phyloP scores from a whole-genome alignment of 1,140 invertebrate genomes.

The Geopemphigus sp. region DNA sequence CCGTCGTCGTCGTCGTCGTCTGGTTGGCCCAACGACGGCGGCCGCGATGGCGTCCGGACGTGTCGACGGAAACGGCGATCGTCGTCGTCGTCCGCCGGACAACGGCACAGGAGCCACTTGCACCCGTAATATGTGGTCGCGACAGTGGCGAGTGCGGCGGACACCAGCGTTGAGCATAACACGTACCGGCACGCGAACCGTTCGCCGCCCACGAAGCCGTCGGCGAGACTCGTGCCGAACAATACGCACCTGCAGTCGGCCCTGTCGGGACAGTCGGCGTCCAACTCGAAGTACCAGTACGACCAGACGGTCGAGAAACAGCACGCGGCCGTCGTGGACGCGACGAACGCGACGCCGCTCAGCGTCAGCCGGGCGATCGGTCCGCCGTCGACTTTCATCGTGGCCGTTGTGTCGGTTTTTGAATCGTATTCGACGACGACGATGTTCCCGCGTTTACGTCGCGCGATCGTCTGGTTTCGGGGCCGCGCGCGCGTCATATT shows the following conservation, averaged over 20 bases:
- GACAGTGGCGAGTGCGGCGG: background rate
- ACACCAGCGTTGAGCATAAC: background rate
- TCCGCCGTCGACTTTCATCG: background rate
- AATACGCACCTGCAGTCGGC: conserved; percentile 27
- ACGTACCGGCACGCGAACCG: conserved; percentile 6
- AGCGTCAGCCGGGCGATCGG: background rate
- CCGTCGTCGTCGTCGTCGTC: background rate
- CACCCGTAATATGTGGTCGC: background rate
- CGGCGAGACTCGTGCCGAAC: conserved; percentile 10
- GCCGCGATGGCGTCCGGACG: background rate
- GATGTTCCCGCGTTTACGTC: too few species aligned
- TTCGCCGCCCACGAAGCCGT: conserved; percentile 14
- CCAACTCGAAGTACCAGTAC: conserved; percentile 33
- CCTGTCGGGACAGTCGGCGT: conserved; percentile 1
- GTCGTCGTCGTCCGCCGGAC: background rate
- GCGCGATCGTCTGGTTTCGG: too few species aligned
- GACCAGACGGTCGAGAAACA: conserved; percentile 23
- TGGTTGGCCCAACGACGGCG: background rate
- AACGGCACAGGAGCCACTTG: background rate
- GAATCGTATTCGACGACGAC: too few species aligned
- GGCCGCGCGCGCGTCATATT: too few species aligned
- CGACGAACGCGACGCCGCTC: background rate
- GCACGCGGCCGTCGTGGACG: background rate
- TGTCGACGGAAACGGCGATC: background rate
- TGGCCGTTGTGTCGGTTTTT: too few species aligned